Evolutionary conservation across 2,888 invertebrate genomes (phyloP), one percentile per base, ranked within the genome.

Genomic region (Octodonta nipae): DNA sequence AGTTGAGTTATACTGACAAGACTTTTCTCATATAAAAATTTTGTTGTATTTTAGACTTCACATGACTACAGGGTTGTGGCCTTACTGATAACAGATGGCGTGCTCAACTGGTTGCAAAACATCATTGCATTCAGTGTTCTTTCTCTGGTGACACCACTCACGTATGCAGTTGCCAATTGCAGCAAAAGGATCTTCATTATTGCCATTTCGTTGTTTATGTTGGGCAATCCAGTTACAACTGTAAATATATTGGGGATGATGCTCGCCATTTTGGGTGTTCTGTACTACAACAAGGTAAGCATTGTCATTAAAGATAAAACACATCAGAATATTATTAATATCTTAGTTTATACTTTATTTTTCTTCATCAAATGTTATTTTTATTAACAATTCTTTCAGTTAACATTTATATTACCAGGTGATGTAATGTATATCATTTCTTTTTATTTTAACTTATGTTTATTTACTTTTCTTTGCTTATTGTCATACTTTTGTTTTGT

Each of bases 81-180:
- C 3, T 61, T 85, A 34, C 61, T 86, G 17, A 62, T 80, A 38
- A 56, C 75, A 11, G 92, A 92, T 62, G 93, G 92, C 10, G 66
- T 83, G 33, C 71, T 92, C 43, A 91, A 86, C 55, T 95, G 92
- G 83, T 65, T 88, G 46, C 95, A 95, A 64, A 96, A 93, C 56
- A 79, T 92, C 50, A 76, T 91, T 32, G 95, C 95, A 0, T 95
- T 95, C 65, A 87, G 86, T 46, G 82, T 95, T 33, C 70, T 96
- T 45, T 85, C 87, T 32, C 65, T 84, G 43, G 87, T 95, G 22
- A 78, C 91, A n/a, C 91, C 95, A 24, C 68, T 95, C 16, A 87
- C 89, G 1, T 95, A 95, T 63, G 91, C 92, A 1, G 92, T 95
- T 34, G 91, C 91, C 32, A 93, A 87, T 62, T 87, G 89, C 14